Evolutionary conservation across 1,140 invertebrate species (phyloP).

Genomic region (Drosophila lacteicornis): DNA sequence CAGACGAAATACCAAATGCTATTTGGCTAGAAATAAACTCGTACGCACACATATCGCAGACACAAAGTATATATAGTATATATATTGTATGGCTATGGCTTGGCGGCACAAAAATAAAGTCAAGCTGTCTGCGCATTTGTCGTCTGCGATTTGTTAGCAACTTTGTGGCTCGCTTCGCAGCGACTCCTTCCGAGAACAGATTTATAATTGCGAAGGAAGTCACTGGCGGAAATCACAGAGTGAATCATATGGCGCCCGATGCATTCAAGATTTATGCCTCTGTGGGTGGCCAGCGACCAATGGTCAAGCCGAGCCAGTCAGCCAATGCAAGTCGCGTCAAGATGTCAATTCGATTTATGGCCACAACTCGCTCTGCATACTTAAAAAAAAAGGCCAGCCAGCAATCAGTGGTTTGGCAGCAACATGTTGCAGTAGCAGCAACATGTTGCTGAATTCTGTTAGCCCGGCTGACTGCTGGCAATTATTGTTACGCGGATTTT

Average conservation of each 20-base stretch:
- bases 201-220: conserved; percentile 10
- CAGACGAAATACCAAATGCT: conserved; percentile 72
- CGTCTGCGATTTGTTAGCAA: conserved; percentile 63
- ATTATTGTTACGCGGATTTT: conserved; percentile 46
- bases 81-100: conserved; percentile 11
- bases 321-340: conserved; percentile 61
- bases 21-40: conserved; percentile 71
- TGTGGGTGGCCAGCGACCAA: conserved; percentile 47
- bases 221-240: background rate
- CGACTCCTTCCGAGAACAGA: conserved; percentile 17
- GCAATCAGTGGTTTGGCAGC: conserved; percentile 9
- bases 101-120: conserved; percentile 63
- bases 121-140: conserved; percentile 63
- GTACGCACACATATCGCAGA: conserved; percentile 46
- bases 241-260: conserved; percentile 1
- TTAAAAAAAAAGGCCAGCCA: conserved; percentile 29
- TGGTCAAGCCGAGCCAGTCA: conserved; percentile 2
- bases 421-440: conserved; percentile 54
- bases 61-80: conserved; percentile 46
- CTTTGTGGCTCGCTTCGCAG: background rate
- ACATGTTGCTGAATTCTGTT: conserved; percentile 32
- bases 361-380: conserved; percentile 56
- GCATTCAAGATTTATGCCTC: conserved; percentile 47
- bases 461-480: conserved; percentile 30
- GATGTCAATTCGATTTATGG: conserved; percentile 74